These are phyloP conservation scores for Sander vitreus DNA, from an alignment of 2,113 vertebrate genomes.

Conservation along the genomic window DNA sequence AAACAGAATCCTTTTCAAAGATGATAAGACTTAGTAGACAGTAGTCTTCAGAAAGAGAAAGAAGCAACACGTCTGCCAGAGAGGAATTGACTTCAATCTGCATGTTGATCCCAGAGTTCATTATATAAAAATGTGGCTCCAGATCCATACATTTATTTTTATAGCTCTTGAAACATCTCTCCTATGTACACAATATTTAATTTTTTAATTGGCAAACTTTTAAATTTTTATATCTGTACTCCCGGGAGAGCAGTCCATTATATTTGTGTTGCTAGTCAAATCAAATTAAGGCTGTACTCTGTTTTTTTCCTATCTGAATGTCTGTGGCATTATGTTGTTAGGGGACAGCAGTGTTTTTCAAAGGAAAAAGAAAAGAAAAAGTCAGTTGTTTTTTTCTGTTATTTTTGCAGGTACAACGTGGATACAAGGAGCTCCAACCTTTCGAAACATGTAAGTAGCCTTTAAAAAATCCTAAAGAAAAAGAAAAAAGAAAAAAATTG, in stretches of 20 bases:
- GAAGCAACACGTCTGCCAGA: conserved; percentile 9
- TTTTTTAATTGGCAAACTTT: conserved; percentile 21
- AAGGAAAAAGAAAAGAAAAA: not conserved
- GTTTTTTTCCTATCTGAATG: not conserved
- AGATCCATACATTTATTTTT: conserved; percentile 39
- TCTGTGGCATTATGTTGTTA: no score
- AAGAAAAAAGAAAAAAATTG: no score
- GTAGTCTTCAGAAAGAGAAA: conserved; percentile 22
- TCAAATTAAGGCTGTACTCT: not conserved
- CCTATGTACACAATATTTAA: not conserved
- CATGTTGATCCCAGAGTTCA: conserved; percentile 14
- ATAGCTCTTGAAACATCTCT: not conserved
- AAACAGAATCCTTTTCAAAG: conserved; percentile 45
- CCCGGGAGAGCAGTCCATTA: not conserved
- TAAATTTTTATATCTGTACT: conserved; percentile 9
- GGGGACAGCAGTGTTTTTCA: not conserved
- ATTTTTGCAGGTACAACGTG: conserved; percentile 88
- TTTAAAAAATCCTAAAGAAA: not conserved
- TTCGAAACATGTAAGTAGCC: conserved; percentile 91
- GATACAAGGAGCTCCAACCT: conserved; percentile 91
- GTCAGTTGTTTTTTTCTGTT: conserved; percentile 18
- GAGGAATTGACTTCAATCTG: conserved; percentile 14
- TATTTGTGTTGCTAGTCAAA: not conserved
- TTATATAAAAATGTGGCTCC: conserved; percentile 7
- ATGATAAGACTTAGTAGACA: conserved; percentile 21